A percentile compares a stretch with the other conserved stretches of the same genome.
phyloP scores from a whole-genome alignment of 2,888 invertebrate species.

The Papilio protenor region DNA sequence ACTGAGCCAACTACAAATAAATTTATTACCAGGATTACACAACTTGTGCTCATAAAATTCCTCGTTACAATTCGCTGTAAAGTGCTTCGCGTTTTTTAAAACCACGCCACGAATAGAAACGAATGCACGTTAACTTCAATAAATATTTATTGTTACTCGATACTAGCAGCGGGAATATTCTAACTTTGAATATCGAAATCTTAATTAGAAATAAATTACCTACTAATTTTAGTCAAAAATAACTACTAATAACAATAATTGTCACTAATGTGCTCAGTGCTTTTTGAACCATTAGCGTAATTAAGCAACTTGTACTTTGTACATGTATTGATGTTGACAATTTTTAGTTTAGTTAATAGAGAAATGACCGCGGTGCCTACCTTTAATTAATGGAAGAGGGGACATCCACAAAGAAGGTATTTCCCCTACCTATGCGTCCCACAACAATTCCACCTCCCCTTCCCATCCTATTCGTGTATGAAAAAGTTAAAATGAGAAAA shows the following conservation, averaged over 20 bases:
- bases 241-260: background rate
- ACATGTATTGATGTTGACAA: background rate
- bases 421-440: background rate
- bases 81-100: constrained; percentile 31
- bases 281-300: background rate
- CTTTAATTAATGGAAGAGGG: no score
- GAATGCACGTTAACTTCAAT: constrained; percentile 34
- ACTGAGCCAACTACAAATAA: constrained; percentile 13
- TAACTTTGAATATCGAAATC: constrained; percentile 5
- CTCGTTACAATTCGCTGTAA: constrained; percentile 15
- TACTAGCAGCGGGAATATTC: constrained; percentile 10
- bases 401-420: background rate
- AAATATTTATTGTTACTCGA: constrained; percentile 37
- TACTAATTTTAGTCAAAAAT: background rate
- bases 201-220: background rate
- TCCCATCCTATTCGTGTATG: no score
- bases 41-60: constrained; percentile 28
- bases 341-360: no score
- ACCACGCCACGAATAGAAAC: constrained; percentile 12
- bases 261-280: background rate
- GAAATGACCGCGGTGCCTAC: no score
- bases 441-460: no score
- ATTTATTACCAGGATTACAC: constrained; percentile 29
- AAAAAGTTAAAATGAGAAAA: no score
- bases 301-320: background rate